Base-by-base conservation (phyloP, 2,888 invertebrate genomes). In the Cerceris ruficornis region DNA sequence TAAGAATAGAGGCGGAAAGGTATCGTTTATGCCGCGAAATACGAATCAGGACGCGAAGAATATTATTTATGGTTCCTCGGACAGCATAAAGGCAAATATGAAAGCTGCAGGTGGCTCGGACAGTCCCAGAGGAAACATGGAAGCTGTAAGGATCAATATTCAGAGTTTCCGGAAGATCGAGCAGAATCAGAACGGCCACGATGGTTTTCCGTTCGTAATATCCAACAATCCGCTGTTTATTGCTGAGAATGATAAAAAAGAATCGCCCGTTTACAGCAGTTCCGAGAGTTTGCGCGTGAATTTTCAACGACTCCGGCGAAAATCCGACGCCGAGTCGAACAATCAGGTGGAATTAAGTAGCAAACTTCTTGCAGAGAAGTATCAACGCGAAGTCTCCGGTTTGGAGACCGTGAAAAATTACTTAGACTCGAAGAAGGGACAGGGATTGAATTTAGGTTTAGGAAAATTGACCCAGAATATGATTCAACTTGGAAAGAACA, bases 391-490 rank as follows among this genome's bases (percentile, higher is more conserved):
- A 57, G 86, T 92, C 0, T 89, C 91, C 0, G 92, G 90, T 0
- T 60, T 92, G 49, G 91, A 91, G 60, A 90, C 87, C 43, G 91
- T 92, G 0, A 92, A 92, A 50, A 92, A 89, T 69, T 92, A 91
- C 61, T 70, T 92, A 14, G 92, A 92, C 14, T 90, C 90, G 2
- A 90, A 92, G 43, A 92, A 92, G 13, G 88, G 88, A 0, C 90
- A 91, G 17, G 87, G 90, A 1, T 81, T 92, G 69, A 91, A 91
- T 52, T 70, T 92, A 0, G 91, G 91, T 0, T 71, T 92, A 7
- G 89, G 90, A 0, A 91, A 91, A 61, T 61, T 92, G n/a, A 91
- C 91, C 0, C 91, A 91, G 57, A 91, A 91, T 60, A 91, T 91
- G 90, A 89, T 91, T n/a, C 91, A 91, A 46, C 70, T 91, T 11